Percentiles rank a stretch among this genome's conserved stretches.
These are phyloP conservation scores for Prionchulus punctatus DNA, from an alignment of 2,888 invertebrate genomes.

Conservation along the genomic window DNA sequence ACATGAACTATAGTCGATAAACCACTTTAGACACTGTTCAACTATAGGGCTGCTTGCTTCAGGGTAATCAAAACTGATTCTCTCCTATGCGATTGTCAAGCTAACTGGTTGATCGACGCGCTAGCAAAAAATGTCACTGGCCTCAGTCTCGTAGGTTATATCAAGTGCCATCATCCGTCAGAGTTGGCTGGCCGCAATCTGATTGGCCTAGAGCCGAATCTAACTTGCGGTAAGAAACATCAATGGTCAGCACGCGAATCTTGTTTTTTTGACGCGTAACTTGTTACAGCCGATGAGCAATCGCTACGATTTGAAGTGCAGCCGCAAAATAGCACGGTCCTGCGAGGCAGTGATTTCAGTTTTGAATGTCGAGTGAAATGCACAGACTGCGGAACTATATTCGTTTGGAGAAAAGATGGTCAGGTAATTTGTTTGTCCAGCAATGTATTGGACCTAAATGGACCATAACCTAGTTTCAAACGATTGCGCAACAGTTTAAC, in stretches of 20 bases:
- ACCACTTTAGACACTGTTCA: too few species aligned
- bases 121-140: neutral
- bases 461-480: too few species aligned
- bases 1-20: too few species aligned
- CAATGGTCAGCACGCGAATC: too few species aligned
- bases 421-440: neutral
- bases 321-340: neutral
- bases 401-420: neutral
- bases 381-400: neutral
- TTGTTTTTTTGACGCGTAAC: too few species aligned
- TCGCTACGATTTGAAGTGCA: neutral
- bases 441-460: too few species aligned
- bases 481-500: neutral
- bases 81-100: slow-evolving; percentile 71
- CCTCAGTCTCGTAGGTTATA: neutral
- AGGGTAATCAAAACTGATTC: slow-evolving; percentile 51
- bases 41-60: slow-evolving; percentile 14
- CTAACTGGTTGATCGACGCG: slow-evolving; percentile 60
- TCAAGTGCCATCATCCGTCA: neutral
- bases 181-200: neutral
- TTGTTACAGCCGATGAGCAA: too few species aligned
- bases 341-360: neutral
- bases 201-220: neutral
- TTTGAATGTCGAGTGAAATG: neutral
- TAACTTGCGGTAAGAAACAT: neutral